phyloP scores from a whole-genome alignment of 2,888 invertebrate genomes.

The Apamea epomidion region DNA sequence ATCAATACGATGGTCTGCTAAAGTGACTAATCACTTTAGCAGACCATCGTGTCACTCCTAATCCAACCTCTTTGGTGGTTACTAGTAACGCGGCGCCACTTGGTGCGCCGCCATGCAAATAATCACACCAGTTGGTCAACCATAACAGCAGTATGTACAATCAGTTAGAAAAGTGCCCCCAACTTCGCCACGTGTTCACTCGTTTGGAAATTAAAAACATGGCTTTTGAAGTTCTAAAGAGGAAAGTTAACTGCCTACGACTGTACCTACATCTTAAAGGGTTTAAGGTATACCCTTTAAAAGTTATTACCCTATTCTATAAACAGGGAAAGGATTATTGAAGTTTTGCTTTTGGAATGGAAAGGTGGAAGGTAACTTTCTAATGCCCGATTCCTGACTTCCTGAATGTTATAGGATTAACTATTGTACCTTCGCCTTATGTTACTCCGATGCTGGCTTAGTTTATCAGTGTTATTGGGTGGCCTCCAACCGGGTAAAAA shows the following conservation, averaged over 20 bases:
- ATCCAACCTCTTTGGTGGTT: neutral
- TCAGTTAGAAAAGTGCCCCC: conserved; percentile 73
- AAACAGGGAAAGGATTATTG: conserved; percentile 47
- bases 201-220: conserved; percentile 87
- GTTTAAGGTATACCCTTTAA: conserved; percentile 43
- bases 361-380: neutral
- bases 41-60: no score
- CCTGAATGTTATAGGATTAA: neutral
- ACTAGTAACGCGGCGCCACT: neutral
- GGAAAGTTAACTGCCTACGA: conserved; percentile 76
- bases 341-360: conserved; percentile 14
- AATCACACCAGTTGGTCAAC: conserved; percentile 18
- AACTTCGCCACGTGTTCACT: conserved; percentile 79
- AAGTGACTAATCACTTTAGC: no score
- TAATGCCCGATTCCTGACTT: neutral
- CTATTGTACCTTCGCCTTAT: neutral
- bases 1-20: neutral
- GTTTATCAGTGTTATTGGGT: neutral
- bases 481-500: neutral
- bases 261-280: conserved; percentile 60
- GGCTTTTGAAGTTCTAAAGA: conserved; percentile 83
- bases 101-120: neutral
- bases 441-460: neutral
- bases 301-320: conserved; percentile 50
- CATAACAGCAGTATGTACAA: conserved; percentile 67